Conservation (phyloP, 2,113 vertebrate species). For the Grallaria varia region DNA sequence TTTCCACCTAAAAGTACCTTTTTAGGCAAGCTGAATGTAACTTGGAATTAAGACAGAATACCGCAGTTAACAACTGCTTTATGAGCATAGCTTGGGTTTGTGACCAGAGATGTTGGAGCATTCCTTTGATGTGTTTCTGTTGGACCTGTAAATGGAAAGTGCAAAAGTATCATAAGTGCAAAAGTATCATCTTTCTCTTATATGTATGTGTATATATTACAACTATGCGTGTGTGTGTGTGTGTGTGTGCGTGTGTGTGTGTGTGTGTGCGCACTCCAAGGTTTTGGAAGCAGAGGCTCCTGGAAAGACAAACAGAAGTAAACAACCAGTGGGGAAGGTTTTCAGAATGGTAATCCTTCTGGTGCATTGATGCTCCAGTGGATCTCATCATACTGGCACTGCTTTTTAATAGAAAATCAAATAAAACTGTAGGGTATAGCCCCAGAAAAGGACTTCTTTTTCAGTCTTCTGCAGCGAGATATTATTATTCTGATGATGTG, state of each 20-base stretch:
- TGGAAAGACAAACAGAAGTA: not conserved
- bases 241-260: rapidly evolving
- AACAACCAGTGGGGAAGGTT: not conserved
- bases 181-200: not conserved
- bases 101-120: constrained; percentile 7
- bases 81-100: not conserved
- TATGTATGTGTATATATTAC: not conserved
- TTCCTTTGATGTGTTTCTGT: not conserved
- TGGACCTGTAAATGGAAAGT: not conserved
- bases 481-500: not conserved
- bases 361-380: not conserved
- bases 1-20: constrained; percentile 36
- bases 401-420: not conserved
- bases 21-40: constrained; percentile 6
- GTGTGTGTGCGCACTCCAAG: not conserved
- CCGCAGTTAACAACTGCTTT: not conserved
- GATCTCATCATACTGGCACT: not conserved
- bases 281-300: not conserved
- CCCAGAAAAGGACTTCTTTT: not conserved
- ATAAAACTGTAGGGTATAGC: not conserved
- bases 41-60: not conserved
- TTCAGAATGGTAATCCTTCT: not conserved
- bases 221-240: rapidly evolving
- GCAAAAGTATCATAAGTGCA: not conserved
- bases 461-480: not conserved